Percentiles rank a stretch among this genome's conserved stretches.
Evolutionary conservation across 1,140 invertebrate species (phyloP).

Genomic region (Drosophila truncata): DNA sequence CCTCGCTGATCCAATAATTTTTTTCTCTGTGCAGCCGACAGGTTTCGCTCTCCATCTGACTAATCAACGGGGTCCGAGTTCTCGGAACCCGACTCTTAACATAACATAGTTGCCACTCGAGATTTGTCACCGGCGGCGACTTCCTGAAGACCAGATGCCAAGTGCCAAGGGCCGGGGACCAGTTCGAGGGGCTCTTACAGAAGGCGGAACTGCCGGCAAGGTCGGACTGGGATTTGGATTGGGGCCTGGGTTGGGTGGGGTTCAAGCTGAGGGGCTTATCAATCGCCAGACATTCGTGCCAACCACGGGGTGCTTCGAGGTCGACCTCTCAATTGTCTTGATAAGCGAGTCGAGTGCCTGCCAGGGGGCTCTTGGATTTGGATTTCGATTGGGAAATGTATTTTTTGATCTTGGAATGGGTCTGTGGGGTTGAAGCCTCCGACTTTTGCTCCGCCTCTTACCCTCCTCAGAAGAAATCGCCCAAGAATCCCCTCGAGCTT

Average conservation of each 20-base stretch:
- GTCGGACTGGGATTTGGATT: constrained; percentile 7
- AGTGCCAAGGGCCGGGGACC: constrained; percentile 32
- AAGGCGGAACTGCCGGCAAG: constrained; percentile 52
- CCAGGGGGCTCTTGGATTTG: constrained; percentile 8
- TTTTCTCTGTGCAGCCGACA: constrained; percentile 15
- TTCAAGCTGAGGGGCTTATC: constrained; percentile 36
- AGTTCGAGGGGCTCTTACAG: constrained; percentile 42
- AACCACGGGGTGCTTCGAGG: constrained; percentile 56
- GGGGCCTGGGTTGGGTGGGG: constrained; percentile 6
- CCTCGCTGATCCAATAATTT: background rate
- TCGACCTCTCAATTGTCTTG: constrained; percentile 67
- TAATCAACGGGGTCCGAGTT: constrained; percentile 39
- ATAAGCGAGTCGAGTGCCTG: constrained; percentile 45
- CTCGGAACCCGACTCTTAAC: constrained; percentile 35
- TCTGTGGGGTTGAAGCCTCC: constrained; percentile 11
- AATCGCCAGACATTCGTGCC: constrained; percentile 51
- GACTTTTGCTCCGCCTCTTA: background rate
- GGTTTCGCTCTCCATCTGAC: constrained; percentile 49
- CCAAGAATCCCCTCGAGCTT: constrained; percentile 3
- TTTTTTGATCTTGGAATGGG: constrained; percentile 16
- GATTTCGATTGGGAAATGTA: constrained; percentile 5
- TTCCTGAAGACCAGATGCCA: constrained; percentile 60
- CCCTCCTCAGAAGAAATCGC: constrained; percentile 14
- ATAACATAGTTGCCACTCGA: constrained; percentile 34
- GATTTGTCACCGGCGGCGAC: constrained; percentile 47